Conservation (phyloP, 1,140 invertebrate genomes). For the Varroa destructor region DNA sequence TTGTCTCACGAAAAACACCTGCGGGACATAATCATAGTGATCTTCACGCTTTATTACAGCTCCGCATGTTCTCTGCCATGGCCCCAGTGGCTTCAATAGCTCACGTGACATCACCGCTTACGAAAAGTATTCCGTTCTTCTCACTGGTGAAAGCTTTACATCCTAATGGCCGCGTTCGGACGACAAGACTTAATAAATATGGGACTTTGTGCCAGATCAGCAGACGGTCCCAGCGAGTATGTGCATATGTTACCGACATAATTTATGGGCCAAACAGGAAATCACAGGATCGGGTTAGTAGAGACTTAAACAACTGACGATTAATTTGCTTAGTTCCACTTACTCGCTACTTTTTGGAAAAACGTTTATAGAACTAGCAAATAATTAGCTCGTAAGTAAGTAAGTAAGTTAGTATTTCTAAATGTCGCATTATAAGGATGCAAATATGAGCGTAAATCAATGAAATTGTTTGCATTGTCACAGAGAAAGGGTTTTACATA, state of each 20-base stretch:
- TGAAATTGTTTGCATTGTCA: no score
- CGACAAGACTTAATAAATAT: neutral
- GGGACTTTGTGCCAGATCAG: conserved; percentile 6
- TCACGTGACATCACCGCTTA: conserved; percentile 4
- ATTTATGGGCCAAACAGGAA: conserved; percentile 21
- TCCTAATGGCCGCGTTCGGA: neutral
- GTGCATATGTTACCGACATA: neutral
- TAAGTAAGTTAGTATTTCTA: no score
- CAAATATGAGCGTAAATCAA: no score
- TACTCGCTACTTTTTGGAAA: no score
- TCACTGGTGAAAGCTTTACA: neutral
- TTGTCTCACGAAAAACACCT: no score
- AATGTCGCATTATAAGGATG: no score
- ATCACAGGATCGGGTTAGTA: neutral
- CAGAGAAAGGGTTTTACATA: no score
- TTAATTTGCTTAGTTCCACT: no score
- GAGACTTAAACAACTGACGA: neutral
- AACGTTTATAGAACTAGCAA: no score
- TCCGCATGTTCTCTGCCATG: conserved; percentile 11
- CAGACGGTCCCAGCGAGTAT: neutral
- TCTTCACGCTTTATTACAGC: neutral
- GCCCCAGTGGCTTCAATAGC: conserved; percentile 12
- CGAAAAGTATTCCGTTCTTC: neutral
- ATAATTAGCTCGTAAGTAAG: no score
- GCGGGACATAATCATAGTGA: no score